Conservation (phyloP, 2,888 invertebrate genomes). For the Notocelia uddmanniana region DNA sequence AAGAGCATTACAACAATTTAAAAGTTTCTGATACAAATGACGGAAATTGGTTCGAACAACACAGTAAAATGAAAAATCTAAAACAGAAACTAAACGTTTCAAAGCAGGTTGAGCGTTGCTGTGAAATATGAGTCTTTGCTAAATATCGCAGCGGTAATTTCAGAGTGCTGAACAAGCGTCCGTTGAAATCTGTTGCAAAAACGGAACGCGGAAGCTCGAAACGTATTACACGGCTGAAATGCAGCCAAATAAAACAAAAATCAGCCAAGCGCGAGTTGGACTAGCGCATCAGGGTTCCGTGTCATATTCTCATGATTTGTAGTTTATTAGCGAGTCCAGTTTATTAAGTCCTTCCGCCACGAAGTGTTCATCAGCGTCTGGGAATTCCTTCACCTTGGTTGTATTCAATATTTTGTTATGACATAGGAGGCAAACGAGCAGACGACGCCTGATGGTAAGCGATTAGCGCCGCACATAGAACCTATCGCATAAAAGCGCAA, state of each 20-base stretch:
- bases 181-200: constrained; percentile 47
- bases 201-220: constrained; percentile 48
- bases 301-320: too few species aligned
- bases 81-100: not conserved
- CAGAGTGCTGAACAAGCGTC: constrained; percentile 47
- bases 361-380: too few species aligned
- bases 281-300: too few species aligned
- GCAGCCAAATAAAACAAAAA: constrained; percentile 51
- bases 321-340: too few species aligned
- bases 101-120: not conserved
- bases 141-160: constrained; percentile 24
- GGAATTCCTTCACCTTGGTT: too few species aligned
- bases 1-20: not conserved
- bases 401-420: too few species aligned
- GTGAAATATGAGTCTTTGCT: constrained; percentile 4
- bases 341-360: too few species aligned
- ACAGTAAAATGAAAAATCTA: not conserved
- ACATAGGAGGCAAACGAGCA: too few species aligned
- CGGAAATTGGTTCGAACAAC: not conserved
- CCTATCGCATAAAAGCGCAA: too few species aligned
- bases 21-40: not conserved
- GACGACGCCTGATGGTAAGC: too few species aligned
- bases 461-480: too few species aligned
- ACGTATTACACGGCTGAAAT: constrained; percentile 51
- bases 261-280: constrained; percentile 51